Conservation (phyloP, 2,888 invertebrate species). For the Cryptosula pallasiana region DNA sequence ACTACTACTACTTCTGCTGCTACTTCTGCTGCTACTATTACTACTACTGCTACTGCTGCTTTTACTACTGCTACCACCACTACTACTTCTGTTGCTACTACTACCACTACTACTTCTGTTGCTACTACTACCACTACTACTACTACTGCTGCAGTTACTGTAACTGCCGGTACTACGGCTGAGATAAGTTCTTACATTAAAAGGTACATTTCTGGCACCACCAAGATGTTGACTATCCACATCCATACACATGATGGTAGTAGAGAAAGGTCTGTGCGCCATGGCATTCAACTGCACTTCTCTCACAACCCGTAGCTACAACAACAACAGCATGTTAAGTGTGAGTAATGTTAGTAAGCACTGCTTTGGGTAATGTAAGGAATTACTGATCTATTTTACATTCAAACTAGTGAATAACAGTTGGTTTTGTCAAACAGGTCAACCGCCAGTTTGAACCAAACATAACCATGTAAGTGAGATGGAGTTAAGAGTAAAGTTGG, state of each 20-base stretch:
- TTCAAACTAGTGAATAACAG: too few species aligned
- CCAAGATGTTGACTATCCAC: not conserved
- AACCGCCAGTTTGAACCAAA: too few species aligned
- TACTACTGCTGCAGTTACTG: conserved; percentile 24
- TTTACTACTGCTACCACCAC: not conserved
- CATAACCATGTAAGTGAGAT: too few species aligned
- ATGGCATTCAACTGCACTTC: conserved; percentile 17
- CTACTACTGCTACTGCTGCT: conserved; percentile 13
- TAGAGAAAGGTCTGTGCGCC: conserved; percentile 6
- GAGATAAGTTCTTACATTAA: conserved; percentile 18
- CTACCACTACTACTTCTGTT: conserved; percentile 9
- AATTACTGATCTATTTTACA: too few species aligned
- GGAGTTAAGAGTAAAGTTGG: too few species aligned
- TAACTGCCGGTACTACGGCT: conserved; percentile 10
- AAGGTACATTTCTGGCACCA: not conserved
- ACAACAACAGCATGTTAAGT: too few species aligned
- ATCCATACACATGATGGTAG: not conserved
- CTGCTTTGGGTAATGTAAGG: too few species aligned
- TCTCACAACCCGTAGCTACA: not conserved
- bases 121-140: conserved; percentile 21
- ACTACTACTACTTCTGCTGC: not conserved
- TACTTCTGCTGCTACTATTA: not conserved
- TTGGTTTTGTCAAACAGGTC: too few species aligned
- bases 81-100: conserved; percentile 16
- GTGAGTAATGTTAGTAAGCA: too few species aligned